Conservation (phyloP, 1,140 invertebrate genomes). For the Varroa destructor region DNA sequence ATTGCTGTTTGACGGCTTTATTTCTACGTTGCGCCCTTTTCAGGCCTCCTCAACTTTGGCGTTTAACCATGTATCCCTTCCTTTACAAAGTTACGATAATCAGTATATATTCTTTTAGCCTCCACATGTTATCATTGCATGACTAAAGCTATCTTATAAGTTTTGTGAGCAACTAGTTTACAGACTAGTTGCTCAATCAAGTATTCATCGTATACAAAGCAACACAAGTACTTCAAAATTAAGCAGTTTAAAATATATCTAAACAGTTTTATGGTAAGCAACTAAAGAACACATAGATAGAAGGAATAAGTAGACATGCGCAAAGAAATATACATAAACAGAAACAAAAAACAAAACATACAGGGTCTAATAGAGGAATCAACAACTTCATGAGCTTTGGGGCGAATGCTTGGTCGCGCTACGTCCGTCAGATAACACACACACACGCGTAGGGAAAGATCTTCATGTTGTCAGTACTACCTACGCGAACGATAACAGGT, state of each 20-base stretch:
- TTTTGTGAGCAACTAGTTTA: too few relatives aligned
- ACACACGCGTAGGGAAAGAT: constrained; percentile 50
- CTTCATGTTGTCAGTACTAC: constrained; percentile 49
- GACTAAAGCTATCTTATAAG: too few relatives aligned
- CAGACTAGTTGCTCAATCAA: too few relatives aligned
- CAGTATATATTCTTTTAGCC: constrained; percentile 74
- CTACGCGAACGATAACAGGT: constrained; percentile 57
- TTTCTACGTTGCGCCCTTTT: constrained; percentile 33
- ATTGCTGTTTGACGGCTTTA: constrained; percentile 28
- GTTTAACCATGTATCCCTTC: constrained; percentile 66
- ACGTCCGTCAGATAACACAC: constrained; percentile 43
- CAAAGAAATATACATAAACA: neutral
- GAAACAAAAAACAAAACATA: constrained; percentile 62
- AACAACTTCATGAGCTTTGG: constrained; percentile 65
- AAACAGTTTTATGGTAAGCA: constrained; percentile 34
- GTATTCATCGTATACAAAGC: too few relatives aligned
- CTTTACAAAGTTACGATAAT: constrained; percentile 64
- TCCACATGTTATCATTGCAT: constrained; percentile 34
- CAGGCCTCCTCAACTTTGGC: constrained; percentile 45
- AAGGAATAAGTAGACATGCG: constrained; percentile 52
- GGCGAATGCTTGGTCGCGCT: constrained; percentile 64
- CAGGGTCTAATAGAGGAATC: constrained; percentile 94
- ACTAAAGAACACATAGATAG: constrained; percentile 31
- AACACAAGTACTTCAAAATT: too few relatives aligned
- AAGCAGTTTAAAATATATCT: too few relatives aligned